A percentile compares a stretch with the other conserved stretches of the same genome.
Evolutionary conservation across 2,797 vertebrate species (phyloP).

Genomic region (Sebastolobus alascanus): DNA sequence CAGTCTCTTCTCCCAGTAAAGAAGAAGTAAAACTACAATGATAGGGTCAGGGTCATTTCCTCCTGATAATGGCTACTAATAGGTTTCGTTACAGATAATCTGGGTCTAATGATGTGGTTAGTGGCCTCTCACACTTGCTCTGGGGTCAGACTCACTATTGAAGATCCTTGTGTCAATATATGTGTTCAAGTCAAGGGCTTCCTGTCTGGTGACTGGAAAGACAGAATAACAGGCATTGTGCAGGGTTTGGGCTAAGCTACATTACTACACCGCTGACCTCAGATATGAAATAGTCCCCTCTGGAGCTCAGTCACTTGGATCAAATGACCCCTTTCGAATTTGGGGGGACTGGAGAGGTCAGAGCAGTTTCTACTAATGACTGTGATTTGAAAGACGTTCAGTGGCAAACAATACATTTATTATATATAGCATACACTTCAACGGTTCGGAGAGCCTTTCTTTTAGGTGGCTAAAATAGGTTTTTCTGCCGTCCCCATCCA

Average conservation of each 20-base stretch:
- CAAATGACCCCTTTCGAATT: conserved; percentile 10
- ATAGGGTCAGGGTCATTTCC: conserved; percentile 67
- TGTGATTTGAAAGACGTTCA: conserved; percentile 4
- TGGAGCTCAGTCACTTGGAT: not conserved
- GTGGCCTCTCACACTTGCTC: conserved; percentile 51
- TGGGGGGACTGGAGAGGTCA: not conserved
- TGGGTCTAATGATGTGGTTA: conserved; percentile 71
- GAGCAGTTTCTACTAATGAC: not conserved
- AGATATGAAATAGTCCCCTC: conserved; percentile 18
- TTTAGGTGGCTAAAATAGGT: no score
- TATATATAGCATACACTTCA: no score
- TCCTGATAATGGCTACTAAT: conserved; percentile 73
- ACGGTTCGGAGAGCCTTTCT: no score
- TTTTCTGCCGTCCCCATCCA: no score
- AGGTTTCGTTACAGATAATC: conserved; percentile 72
- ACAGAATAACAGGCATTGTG: conserved; percentile 19
- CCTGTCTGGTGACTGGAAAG: conserved; percentile 9
- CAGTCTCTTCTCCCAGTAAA: conserved; percentile 39
- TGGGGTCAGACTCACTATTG: conserved; percentile 54
- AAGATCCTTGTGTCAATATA: conserved; percentile 66
- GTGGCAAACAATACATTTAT: not conserved
- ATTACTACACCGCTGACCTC: conserved; percentile 8
- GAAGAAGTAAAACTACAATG: conserved; percentile 63
- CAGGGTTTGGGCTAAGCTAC: conserved; percentile 2
- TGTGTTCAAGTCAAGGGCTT: conserved; percentile 43